Evolutionary conservation across 2,888 invertebrate species (phyloP), one percentile per base, ranked within the genome.

Genomic region (Thyatira batis): DNA sequence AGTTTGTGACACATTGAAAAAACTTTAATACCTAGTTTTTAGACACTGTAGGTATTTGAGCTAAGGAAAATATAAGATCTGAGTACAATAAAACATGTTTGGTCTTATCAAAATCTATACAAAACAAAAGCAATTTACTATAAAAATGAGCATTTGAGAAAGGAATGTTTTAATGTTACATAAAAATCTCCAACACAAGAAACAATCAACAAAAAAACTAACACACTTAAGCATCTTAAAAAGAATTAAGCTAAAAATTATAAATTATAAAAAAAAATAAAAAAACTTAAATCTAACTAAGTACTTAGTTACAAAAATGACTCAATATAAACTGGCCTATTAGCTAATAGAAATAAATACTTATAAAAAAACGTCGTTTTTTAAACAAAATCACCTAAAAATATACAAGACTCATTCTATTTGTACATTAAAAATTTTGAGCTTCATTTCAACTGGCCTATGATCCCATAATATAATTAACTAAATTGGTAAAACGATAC

Each of bases 361-460:
- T 85, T 86, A 87, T 60, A 74, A 65, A 74, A 65, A 66, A 55
- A 58, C 52, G 58, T 23, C 17, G 33, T 70, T 68, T 58, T 61
- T 58, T 70, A 72, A 77, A 70, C 54, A 70, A 69, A 76, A 57
- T 67, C 64, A 58, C 66, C 67, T 73, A 69, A 64, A 71, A 75
- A 76, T 68, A 71, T 82, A 84, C 82, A 84, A 70, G 60, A 67
- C 69, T 76, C 68, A 66, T 65, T 71, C 76, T 69, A 80, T 89
- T 89, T 90, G 89, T 90, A 91, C 89, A 89, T 78, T 68, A 70
- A 69, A 51, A 81, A 89, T 89, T 90, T 91, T 87, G 90, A 90
- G 90, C 89, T 83, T 89, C 80, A 65, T 77, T 77, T 81, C 66
- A 74, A 91, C 91, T 91, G 91, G 91, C 91, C 91, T 74, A 74